Base-by-base conservation (phyloP, 2,888 invertebrate genomes). In the Baccha elongata region DNA sequence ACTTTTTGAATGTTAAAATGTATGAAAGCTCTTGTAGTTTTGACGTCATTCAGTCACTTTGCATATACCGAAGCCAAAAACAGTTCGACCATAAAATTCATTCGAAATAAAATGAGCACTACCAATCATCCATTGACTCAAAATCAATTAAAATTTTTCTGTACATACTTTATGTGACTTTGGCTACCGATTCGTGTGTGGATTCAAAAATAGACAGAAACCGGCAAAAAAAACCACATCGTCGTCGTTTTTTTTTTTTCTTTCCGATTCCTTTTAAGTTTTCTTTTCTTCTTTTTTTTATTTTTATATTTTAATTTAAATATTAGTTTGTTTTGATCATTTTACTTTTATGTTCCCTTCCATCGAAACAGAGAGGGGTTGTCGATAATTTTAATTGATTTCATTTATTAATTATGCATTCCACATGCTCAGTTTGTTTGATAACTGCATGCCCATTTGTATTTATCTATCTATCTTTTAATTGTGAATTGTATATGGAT, bases 381-480 rank as follows among this genome's bases (percentile, higher is more conserved):
- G n/a, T n/a, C 58, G 1, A 50, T 60, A 32, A 78, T 73, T 83
- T 68, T 83, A 83, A 83, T 83, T 83, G 83, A 83, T 78, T 83
- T 50, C 62, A 76, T 83, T 83, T 83, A 76, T 73, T 78, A 76
- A 83, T 83, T 83, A 83, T 83, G 76, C 83, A 78, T 68, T 76
- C 83, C 83, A 83, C 83, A 83, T 83, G 83, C 72, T 76, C 76
- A 32, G 15, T 26, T 15, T 13, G 60, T 58, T 60, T 58, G 42
- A n/a, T 32, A 23, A 11, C 7, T 26, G 21, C 21, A 13, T 32
- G 11, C 32, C n/a, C n/a, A n/a, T n/a, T 11, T 19, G n/a, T 44
- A 32, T 15, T 2, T 23, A 10, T 26, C 7, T 10, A 1, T 42
- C 23, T 53, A 4, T 32, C 8, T 32, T 32, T 5, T 32, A 32